Conservation (phyloP, 2,113 vertebrate genomes). For the Orycteropus afer region DNA sequence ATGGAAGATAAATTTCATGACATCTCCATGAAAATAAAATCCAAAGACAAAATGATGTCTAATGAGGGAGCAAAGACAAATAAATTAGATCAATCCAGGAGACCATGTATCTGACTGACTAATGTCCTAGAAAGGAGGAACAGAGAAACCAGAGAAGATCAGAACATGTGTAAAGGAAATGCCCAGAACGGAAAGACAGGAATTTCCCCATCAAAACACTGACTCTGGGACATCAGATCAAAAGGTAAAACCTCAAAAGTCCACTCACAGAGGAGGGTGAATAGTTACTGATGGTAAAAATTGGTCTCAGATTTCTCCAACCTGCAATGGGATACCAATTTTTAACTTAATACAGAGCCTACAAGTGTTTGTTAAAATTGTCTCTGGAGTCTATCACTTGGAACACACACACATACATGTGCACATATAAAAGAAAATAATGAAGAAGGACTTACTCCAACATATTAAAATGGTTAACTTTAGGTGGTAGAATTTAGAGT, state of each 20-base stretch:
- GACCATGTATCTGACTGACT: background rate
- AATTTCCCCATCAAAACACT: background rate
- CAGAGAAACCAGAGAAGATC: background rate
- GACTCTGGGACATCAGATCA: background rate
- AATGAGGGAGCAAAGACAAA: background rate
- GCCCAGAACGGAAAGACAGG: background rate
- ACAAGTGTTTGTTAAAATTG: conserved; percentile 4
- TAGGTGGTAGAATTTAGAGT: conserved; percentile 18
- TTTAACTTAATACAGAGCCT: background rate
- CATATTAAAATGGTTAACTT: conserved; percentile 36
- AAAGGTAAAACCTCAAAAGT: background rate
- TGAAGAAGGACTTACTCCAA: background rate
- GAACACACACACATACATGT: background rate
- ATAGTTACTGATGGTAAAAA: conserved; percentile 2
- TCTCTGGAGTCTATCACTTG: background rate
- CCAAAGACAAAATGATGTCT: background rate
- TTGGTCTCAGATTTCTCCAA: background rate
- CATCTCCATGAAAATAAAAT: background rate
- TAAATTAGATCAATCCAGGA: background rate
- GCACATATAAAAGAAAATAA: background rate
- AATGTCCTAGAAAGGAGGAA: background rate
- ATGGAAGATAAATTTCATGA: background rate
- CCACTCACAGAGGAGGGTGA: background rate
- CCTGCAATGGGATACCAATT: background rate
- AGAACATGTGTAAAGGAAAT: background rate